Percentiles rank a stretch among this genome's conserved stretches.
These are phyloP conservation scores for Nephrotoma flavescens DNA, from an alignment of 2,888 invertebrate species.

Conservation along the genomic window DNA sequence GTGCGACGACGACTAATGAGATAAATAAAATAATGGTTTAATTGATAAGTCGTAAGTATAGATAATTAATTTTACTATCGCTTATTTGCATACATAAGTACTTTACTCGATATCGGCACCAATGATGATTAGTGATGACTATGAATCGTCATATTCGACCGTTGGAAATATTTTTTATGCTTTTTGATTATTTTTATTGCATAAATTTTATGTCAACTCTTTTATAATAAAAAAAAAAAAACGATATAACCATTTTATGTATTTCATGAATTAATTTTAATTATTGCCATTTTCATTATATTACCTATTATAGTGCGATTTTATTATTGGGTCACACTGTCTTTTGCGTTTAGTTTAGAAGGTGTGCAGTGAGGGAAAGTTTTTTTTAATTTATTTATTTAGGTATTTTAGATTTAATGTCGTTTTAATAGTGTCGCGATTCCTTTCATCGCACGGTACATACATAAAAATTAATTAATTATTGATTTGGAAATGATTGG, in stretches of 20 bases:
- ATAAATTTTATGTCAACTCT: not conserved
- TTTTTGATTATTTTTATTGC: not conserved
- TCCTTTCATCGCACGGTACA: not conserved
- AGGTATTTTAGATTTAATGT: not conserved
- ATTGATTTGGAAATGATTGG: not conserved
- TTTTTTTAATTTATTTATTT: not conserved
- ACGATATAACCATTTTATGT: not conserved
- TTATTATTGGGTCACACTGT: not conserved
- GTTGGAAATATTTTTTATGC: not conserved
- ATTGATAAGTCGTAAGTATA: not conserved
- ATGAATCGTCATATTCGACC: not conserved
- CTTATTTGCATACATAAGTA: not conserved
- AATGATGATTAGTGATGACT: not conserved
- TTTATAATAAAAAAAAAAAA: not conserved
- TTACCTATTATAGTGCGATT: not conserved
- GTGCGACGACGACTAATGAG: not conserved
- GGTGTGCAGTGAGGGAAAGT: not conserved
- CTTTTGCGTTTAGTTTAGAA: not conserved
- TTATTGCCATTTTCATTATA: not conserved
- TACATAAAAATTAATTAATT: not conserved
- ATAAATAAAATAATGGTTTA: not conserved
- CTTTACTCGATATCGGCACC: not conserved
- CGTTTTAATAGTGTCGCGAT: not conserved
- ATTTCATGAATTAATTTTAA: not conserved
- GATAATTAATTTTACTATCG: not conserved